These are phyloP conservation scores for Ormyrus labotus DNA, from an alignment of 2,888 invertebrate genomes.

Conservation along the genomic window DNA sequence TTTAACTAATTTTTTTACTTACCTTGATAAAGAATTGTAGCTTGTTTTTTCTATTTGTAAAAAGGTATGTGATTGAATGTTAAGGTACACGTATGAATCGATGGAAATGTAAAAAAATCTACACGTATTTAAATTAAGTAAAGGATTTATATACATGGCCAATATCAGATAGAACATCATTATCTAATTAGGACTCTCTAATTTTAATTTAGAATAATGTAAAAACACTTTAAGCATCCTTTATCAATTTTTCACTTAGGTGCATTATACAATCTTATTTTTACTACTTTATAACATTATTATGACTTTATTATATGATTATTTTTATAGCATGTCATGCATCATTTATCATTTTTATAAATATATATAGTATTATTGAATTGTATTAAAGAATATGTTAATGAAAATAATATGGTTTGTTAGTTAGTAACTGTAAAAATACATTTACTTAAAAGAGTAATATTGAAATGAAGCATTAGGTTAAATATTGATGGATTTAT, in stretches of 20 bases:
- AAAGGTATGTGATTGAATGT: background rate
- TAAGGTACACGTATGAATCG: background rate
- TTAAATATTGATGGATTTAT: background rate
- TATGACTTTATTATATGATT: background rate
- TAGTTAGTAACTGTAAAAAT: constrained; percentile 9
- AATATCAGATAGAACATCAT: background rate
- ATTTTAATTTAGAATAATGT: background rate
- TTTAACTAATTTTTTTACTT: constrained; percentile 7
- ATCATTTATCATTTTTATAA: background rate
- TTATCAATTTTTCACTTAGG: too few species aligned
- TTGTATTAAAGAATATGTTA: constrained; percentile 2
- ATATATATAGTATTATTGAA: constrained; percentile 16
- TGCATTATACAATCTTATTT: background rate
- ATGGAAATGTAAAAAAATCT: background rate
- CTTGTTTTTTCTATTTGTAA: background rate
- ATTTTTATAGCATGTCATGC: background rate
- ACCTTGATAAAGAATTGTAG: background rate
- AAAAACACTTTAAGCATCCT: too few species aligned
- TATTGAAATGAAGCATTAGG: background rate
- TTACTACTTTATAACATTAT: background rate
- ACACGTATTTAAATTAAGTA: constrained; percentile 9
- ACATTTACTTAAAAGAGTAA: background rate
- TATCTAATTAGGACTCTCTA: background rate
- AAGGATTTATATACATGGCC: background rate
- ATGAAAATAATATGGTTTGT: background rate